Evolutionary conservation across 2,113 vertebrate genomes (phyloP), one percentile per base, ranked within the genome.

Genomic region (Pedetes capensis): DNA sequence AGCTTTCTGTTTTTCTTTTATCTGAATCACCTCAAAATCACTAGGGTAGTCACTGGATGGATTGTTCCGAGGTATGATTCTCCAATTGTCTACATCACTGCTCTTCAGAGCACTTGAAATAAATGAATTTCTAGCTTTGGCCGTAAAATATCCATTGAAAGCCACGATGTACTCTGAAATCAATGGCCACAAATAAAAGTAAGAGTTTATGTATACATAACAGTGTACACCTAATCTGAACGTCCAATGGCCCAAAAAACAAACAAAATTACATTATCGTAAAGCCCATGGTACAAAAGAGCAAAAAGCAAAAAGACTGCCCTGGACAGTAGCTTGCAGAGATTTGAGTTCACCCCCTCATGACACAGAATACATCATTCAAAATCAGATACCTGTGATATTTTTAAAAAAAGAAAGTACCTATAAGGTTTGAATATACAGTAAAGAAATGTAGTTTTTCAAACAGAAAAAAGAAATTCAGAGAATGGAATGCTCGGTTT

Each of bases 11-110:
- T 98, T 99, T 89, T 99, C 99, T 2, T 98, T 98, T 91, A 99
- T 99, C 98, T 99, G 99, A 96, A 99, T 98, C 95, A 99, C 98
- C 97, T 99, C 99, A 87, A 99, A 99, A 97, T 99, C 99, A 7
- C 99, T 99, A 7, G 99, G 99, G 80, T 99, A 99, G 98, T 99
- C 99, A 3, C 99, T 99, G 91, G 99, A 99, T 0, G 99, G 99
- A 97, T 99, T 99, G 97, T 99, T 98, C 80, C 99, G 98, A 75
- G 99, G 99, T 89, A 99, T 98, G 64, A 99, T 99, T 98, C 98
- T 99, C 99, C 99, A 99, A 92, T 99, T 99, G 96, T 99, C 98
- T 1, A 98, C 97, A 29, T 98, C 98, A 2, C 98, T 96, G 84
- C 98, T 99, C 95, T 98, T 98, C 97, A 99, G 97, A 12, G 99